Percentiles rank a stretch among this genome's conserved stretches.
These are phyloP conservation scores for Oconnorella tubifera DNA, from an alignment of 2,888 invertebrate species.

Conservation along the genomic window DNA sequence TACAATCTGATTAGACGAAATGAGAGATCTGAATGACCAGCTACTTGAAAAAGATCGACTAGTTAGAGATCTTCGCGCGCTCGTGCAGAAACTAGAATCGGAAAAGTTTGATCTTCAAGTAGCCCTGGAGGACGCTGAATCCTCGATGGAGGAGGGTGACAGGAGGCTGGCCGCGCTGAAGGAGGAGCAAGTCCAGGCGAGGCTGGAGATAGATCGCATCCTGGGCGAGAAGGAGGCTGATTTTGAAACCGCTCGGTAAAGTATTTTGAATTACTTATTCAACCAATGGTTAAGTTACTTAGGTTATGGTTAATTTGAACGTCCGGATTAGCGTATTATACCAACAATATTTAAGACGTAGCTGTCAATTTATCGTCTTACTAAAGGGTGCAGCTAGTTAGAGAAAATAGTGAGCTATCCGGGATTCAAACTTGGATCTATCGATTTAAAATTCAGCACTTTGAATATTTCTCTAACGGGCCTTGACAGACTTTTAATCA, in stretches of 20 bases:
- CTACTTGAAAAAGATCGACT: conserved; percentile 99
- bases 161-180: conserved; percentile 88
- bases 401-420: too few species aligned
- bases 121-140: conserved; percentile 97
- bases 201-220: conserved; percentile 98
- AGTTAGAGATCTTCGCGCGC: conserved; percentile 98
- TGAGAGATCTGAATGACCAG: conserved; percentile 98
- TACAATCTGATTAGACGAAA: conserved; percentile 84
- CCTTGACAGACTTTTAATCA: too few species aligned
- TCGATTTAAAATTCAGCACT: too few species aligned
- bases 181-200: conserved; percentile 95
- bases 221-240: conserved; percentile 99
- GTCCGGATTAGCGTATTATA: too few species aligned
- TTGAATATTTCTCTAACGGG: too few species aligned
- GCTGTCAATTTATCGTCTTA: too few species aligned
- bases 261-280: too few species aligned
- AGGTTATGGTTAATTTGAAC: too few species aligned
- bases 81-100: conserved; percentile 94
- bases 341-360: too few species aligned
- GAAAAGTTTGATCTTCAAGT: conserved; percentile 99
- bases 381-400: too few species aligned
- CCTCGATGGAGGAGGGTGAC: conserved; percentile 98
- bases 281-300: too few species aligned
- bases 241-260: conserved; percentile 89
- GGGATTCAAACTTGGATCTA: too few species aligned